Conservation (phyloP, 2,113 vertebrate genomes). For the Corythornis vintsioides region DNA sequence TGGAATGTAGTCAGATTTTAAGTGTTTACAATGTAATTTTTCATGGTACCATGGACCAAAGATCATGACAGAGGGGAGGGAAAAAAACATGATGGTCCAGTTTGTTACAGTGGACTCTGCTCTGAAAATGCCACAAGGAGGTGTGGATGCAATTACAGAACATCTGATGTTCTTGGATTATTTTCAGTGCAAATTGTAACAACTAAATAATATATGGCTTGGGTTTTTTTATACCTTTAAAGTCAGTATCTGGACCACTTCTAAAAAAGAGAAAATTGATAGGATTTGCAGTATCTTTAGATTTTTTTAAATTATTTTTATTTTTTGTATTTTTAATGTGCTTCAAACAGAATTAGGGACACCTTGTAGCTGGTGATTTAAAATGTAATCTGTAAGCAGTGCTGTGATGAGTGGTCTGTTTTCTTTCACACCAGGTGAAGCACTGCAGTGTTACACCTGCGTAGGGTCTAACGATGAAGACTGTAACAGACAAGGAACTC, state of each 20-base stretch:
- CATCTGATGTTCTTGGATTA: neutral
- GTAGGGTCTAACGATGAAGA: slow-evolving; percentile 87
- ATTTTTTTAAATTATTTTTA: too few relatives aligned
- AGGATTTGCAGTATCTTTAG: neutral
- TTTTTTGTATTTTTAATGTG: fast-evolving
- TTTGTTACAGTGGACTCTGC: neutral
- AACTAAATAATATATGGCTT: neutral
- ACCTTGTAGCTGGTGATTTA: neutral
- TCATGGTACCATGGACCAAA: neutral
- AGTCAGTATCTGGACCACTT: neutral
- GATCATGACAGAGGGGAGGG: fast-evolving
- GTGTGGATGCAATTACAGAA: neutral
- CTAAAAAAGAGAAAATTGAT: neutral
- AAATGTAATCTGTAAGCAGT: neutral
- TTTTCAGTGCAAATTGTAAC: neutral
- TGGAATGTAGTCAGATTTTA: neutral
- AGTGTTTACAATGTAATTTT: neutral
- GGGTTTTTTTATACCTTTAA: neutral
- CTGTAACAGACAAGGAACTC: slow-evolving; percentile 88
- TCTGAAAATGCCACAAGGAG: neutral
- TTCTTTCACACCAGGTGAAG: slow-evolving; percentile 72
- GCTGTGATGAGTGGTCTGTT: neutral
- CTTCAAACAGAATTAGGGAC: neutral
- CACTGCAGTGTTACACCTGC: slow-evolving; percentile 86
- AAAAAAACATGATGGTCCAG: fast-evolving